phyloP scores from a whole-genome alignment of 2,113 vertebrate genomes.

The Passer domesticus region DNA sequence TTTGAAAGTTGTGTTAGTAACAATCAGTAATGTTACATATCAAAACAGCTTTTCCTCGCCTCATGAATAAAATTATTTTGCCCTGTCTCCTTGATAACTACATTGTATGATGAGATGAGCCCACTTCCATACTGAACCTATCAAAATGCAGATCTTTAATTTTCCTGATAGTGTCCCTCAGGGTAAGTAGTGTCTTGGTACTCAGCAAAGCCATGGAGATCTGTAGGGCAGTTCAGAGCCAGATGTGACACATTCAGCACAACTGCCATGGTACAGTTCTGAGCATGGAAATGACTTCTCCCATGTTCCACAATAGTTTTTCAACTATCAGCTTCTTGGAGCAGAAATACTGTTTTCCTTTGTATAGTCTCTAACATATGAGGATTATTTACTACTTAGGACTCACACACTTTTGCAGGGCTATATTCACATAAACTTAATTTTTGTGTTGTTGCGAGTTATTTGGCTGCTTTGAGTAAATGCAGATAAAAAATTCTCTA shows the following conservation, averaged over 20 bases:
- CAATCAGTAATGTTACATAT: neutral
- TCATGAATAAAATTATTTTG: neutral
- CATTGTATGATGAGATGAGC: neutral
- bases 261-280: neutral
- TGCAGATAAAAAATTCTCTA: neutral
- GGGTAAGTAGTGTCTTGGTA: neutral
- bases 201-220: neutral
- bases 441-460: neutral
- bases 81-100: neutral
- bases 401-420: neutral
- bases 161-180: neutral
- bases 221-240: neutral
- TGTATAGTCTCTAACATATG: neutral
- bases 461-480: constrained; percentile 12
- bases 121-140: neutral
- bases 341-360: neutral
- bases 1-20: neutral
- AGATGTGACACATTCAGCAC: neutral
- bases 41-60: neutral
- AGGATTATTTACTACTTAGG: neutral
- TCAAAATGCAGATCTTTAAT: neutral
- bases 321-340: neutral
- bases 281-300: neutral
- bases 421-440: neutral
- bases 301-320: neutral